Base-by-base conservation (phyloP, 2,888 invertebrate species). In the Drosophila demipolita region DNA sequence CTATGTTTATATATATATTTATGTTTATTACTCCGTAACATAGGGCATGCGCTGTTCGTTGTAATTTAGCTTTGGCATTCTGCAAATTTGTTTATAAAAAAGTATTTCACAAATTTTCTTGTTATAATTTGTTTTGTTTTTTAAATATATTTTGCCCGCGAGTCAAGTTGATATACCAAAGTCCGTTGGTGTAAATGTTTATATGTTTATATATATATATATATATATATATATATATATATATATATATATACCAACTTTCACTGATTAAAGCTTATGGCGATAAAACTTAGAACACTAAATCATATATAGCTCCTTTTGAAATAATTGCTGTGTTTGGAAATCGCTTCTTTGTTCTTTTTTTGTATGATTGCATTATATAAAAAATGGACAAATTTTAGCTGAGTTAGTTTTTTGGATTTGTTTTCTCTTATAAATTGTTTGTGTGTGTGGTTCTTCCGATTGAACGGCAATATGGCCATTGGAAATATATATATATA, bases 61-160 rank as follows among this genome's bases (percentile, higher is more conserved):
- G 5, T 17, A 17, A 9, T 53, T 61, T 50, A 3, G 23, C 15
- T 23, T 35, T 61, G 33, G 11, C 32, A 29, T 42, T 40, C 20
- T 59, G 36, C 38, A n/a, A 40, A n/a, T 45, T 65, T 66, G 71
- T 68, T 60, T 66, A 71, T 67, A 67, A 70, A 60, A 75, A 75
- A 66, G 63, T 60, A 29, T 54, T 63, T 67, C 42, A 64, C 29
- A 75, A 62, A 35, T 50, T 58, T 40, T 54, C 63, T 12, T 57
- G n/a, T 20, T 45, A 40, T 49, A 38, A 32, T 55, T 42, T 53
- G 33, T 66, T 61, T 50, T 35, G 48, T 62, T 61, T 64, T 35
- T 62, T 40, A 23, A 33, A 45, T 45, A 45, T 45, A 45, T 45
- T 23, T 45, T 20, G 45, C 45, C 7, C 3, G 20, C 12, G 12